Evolutionary conservation across 2,888 invertebrate genomes (phyloP), one percentile per base, ranked within the genome.

Genomic region (Eristalinus aeneus): DNA sequence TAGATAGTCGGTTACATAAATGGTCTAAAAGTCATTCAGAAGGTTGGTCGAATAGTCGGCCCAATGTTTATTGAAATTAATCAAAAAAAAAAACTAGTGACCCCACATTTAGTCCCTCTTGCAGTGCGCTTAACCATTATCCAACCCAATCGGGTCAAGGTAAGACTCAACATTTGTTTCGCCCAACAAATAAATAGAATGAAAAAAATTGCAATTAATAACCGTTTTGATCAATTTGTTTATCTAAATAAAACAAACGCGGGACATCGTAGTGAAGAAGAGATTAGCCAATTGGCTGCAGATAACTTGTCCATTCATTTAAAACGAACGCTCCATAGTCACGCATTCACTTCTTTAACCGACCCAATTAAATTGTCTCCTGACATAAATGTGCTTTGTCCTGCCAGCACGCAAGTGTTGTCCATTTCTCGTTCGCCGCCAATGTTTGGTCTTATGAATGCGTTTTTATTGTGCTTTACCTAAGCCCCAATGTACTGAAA

Each of bases 321-420:
- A 27, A 74, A 74, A 74, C 39, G 16, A 74, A 74, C 56, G 56
- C 27, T 39, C 16, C 27, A 10, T 39, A 27, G 56, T 56, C 74
- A 74, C 74, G 74, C 74, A 74, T 23, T 16, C 39, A 56, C 34
- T 63, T 61, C 8, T 74, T 58, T 20, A 56, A 58, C 36, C 36
- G 31, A 58, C 56, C 64, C 74, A 74, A 56, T 64, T 64, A 31
- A 63, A 73, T 65, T 64, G 34, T 65, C 54, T 36, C 20, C 39
- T 56, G 27, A 39, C 34, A 73, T 72, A 63, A 36, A 63, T 56
- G 56, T 10, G 22, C n/a, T 34, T 56, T 64, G 64, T 20, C 73
- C 63, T 34, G 12, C 64, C 56, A 34, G 74, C 74, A 74, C 74
- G 74, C 74, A 65, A 56, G 56, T 74, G 20, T 56, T 46, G 16